A percentile compares a stretch with the other conserved stretches of the same genome.
These are phyloP conservation scores for Dolichotis patagonum DNA, from an alignment of 2,113 vertebrate species.

Conservation along the genomic window DNA sequence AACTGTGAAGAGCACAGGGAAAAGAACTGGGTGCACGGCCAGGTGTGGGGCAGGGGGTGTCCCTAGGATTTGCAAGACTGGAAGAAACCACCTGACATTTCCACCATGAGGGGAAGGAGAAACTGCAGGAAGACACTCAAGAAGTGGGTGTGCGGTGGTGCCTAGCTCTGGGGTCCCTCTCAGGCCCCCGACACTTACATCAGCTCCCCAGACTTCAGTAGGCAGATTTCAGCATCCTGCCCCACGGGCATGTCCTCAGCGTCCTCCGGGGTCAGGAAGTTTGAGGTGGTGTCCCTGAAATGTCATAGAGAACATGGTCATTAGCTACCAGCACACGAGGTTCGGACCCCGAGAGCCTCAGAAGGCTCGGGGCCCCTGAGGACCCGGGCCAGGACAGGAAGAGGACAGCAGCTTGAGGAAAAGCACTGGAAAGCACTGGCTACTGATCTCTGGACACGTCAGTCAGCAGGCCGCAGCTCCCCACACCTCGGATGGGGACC, in stretches of 20 bases:
- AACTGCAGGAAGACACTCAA: no score
- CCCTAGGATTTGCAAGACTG: neutral
- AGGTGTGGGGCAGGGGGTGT: no score
- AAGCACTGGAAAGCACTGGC: neutral
- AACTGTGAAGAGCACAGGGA: neutral
- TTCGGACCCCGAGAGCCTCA: neutral
- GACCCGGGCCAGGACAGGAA: accelerated
- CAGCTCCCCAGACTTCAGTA: conserved; percentile 95
- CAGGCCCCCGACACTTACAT: conserved; percentile 88
- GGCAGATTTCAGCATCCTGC: conserved; percentile 94
- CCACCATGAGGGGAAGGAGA: neutral
- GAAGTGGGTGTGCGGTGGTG: neutral
- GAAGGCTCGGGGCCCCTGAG: accelerated
- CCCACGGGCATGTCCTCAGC: conserved; percentile 87
- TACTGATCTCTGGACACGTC: neutral
- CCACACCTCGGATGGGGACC: neutral
- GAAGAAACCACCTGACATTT: neutral
- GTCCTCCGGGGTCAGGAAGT: conserved; percentile 89
- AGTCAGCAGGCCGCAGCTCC: neutral
- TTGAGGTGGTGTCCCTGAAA: conserved; percentile 87
- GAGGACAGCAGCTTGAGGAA: neutral
- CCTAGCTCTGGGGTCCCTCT: neutral
- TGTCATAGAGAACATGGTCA: conserved; percentile 29
- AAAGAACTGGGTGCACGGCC: no score
- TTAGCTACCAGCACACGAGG: neutral